phyloP scores from a whole-genome alignment of 2,797 vertebrate species.

The Simalia tracyae region DNA sequence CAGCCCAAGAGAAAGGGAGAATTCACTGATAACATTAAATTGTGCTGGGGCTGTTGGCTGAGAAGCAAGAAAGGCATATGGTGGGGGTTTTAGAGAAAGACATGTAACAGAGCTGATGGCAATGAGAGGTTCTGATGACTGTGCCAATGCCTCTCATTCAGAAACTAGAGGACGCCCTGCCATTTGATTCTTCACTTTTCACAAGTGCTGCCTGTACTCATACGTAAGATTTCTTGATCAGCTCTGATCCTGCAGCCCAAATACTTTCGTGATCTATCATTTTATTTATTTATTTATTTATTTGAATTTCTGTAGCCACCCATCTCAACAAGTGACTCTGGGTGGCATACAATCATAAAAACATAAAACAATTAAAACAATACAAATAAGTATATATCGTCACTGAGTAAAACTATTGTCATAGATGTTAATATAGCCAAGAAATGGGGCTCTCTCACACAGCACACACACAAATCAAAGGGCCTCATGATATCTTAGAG shows the following conservation, averaged over 20 bases:
- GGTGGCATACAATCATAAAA: too few relatives aligned
- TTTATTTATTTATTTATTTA: background rate
- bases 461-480: background rate
- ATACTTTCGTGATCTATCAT: background rate
- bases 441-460: background rate
- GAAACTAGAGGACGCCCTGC: background rate
- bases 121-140: conserved; percentile 26
- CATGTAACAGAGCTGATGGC: conserved; percentile 17
- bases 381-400: too few relatives aligned
- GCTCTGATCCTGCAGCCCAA: background rate
- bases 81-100: conserved; percentile 13
- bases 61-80: background rate
- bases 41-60: conserved; percentile 7
- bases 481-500: background rate
- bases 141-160: conserved; percentile 16
- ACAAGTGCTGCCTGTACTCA: background rate
- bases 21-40: conserved; percentile 19
- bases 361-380: too few relatives aligned
- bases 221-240: background rate
- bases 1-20: conserved; percentile 29
- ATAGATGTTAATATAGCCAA: too few relatives aligned
- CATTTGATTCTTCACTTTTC: background rate
- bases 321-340: too few relatives aligned
- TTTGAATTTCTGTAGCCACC: too few relatives aligned
- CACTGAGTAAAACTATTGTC: too few relatives aligned